A percentile compares a stretch with the other conserved stretches of the same genome.
Evolutionary conservation across 2,113 vertebrate species (phyloP).

Genomic region (Lasiurus borealis): DNA sequence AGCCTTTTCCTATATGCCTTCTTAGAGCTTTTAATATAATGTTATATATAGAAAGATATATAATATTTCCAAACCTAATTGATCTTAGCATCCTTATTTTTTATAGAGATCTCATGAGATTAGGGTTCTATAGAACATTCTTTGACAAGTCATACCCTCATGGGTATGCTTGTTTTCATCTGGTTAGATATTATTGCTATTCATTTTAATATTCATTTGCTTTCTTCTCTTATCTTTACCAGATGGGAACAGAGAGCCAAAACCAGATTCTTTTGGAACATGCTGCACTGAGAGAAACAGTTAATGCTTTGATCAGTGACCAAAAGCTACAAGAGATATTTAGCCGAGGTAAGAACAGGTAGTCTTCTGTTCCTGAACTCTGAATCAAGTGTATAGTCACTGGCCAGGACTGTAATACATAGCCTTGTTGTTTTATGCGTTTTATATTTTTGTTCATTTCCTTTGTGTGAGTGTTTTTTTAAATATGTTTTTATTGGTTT

Average conservation of each 20-base stretch:
- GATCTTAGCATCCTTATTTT: constrained; percentile 9
- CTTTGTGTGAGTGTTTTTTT: too few relatives aligned
- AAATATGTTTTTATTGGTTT: too few relatives aligned
- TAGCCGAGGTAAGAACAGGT: constrained; percentile 92
- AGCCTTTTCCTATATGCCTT: not conserved
- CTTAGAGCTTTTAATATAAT: constrained; percentile 22
- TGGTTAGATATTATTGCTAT: constrained; percentile 24
- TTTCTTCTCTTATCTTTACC: constrained; percentile 79
- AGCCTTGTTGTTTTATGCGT: constrained; percentile 4
- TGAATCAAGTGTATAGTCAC: not conserved
- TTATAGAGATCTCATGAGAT: constrained; percentile 12
- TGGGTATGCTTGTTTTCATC: constrained; percentile 42
- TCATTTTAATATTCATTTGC: constrained; percentile 64
- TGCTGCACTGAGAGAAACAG: constrained; percentile 91
- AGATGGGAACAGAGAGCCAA: constrained; percentile 94
- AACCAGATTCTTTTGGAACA: constrained; percentile 94
- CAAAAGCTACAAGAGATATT: constrained; percentile 98
- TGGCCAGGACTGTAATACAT: not conserved
- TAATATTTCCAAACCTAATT: constrained; percentile 58
- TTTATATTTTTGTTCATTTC: not conserved
- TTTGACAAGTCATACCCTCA: constrained; percentile 11
- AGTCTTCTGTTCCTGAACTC: constrained; percentile 72
- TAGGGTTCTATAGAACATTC: constrained; percentile 13
- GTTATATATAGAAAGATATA: not conserved
- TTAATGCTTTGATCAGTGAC: constrained; percentile 94